Conservation (phyloP, 92 coral and sea anemone genomes). For the Metridium senile region DNA sequence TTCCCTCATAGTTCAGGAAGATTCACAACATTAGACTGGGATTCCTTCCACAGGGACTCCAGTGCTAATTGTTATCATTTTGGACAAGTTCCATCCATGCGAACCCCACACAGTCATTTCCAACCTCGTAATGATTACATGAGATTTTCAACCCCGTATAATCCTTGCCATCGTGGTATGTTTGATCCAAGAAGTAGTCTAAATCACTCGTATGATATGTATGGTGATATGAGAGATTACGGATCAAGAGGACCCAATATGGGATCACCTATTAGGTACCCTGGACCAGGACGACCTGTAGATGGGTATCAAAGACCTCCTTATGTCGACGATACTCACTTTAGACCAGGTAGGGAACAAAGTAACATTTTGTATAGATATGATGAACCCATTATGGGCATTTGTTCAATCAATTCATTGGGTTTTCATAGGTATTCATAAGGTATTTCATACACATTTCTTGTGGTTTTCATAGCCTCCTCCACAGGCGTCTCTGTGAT, state of each 20-base stretch:
- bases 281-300: background rate
- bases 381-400: too few relatives aligned
- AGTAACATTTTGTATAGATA: too few relatives aligned
- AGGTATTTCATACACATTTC: too few relatives aligned
- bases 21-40: slow-evolving; percentile 29
- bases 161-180: slow-evolving; percentile 32
- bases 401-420: too few relatives aligned
- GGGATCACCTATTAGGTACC: slow-evolving; percentile 25
- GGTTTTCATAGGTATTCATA: too few relatives aligned
- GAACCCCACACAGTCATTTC: slow-evolving; percentile 28
- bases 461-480: too few relatives aligned
- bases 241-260: slow-evolving; percentile 2
- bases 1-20: slow-evolving; percentile 16
- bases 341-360: background rate
- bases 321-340: background rate
- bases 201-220: slow-evolving; percentile 28
- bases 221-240: slow-evolving; percentile 8
- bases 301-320: background rate
- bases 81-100: slow-evolving; percentile 25
- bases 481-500: too few relatives aligned
- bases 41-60: slow-evolving; percentile 37
- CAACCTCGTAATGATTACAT: slow-evolving; percentile 14
- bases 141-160: slow-evolving; percentile 39
- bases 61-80: slow-evolving; percentile 16
- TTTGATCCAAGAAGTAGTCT: slow-evolving; percentile 28